phyloP scores from a whole-genome alignment of 2,113 vertebrate species.

The Pangasianodon hypophthalmus region DNA sequence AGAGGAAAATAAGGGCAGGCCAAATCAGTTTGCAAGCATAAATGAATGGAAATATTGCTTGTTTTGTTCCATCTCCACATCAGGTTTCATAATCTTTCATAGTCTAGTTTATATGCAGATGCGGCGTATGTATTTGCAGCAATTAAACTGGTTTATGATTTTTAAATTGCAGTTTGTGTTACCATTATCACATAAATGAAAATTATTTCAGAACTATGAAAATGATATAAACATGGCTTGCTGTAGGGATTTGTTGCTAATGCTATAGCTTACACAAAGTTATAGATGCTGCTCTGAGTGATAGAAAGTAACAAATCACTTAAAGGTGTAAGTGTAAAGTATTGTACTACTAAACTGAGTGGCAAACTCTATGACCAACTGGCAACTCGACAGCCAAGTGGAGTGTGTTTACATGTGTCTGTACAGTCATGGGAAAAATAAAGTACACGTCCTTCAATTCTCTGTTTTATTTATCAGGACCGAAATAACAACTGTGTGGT shows the following conservation, averaged over 20 bases:
- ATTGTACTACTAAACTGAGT: not conserved
- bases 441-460: not conserved
- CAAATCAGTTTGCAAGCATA: not conserved
- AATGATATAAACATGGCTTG: not conserved
- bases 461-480: not conserved
- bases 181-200: not conserved
- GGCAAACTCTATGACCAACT: not conserved
- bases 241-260: not conserved
- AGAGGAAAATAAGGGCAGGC: not conserved
- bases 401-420: not conserved
- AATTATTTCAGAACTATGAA: not conserved
- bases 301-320: not conserved
- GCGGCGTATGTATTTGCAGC: not conserved
- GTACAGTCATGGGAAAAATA: not conserved
- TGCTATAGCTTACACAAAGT: not conserved
- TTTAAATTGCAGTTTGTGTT: not conserved
- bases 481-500: too few species aligned
- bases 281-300: not conserved
- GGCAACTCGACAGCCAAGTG: not conserved
- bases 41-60: not conserved
- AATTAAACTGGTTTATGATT: not conserved
- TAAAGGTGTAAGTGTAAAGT: not conserved
- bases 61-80: not conserved
- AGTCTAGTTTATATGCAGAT: not conserved
- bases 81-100: slow-evolving; percentile 6